Conservation (phyloP, 2,113 vertebrate genomes). For the Lamprologus sp. region DNA sequence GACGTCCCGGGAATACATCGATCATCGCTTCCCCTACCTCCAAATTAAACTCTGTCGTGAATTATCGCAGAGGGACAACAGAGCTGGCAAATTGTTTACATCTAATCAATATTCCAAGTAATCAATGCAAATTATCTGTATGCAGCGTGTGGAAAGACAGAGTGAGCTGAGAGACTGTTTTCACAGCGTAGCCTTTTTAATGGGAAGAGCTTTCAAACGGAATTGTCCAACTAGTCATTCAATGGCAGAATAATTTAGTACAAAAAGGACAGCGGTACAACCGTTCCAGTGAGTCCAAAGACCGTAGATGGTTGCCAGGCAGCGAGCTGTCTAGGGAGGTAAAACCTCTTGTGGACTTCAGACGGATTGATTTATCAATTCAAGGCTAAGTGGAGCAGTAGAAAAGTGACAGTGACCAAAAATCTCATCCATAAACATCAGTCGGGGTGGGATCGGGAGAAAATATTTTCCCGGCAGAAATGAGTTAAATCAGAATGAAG, state of each 20-base stretch:
- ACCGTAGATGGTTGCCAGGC: neutral
- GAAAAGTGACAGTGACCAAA: slow-evolving; percentile 37
- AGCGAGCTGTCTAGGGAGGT: neutral
- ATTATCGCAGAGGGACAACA: neutral
- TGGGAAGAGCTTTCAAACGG: slow-evolving; percentile 8
- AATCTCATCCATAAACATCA: slow-evolving; percentile 19
- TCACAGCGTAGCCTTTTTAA: slow-evolving; percentile 21
- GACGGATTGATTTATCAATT: slow-evolving; percentile 32
- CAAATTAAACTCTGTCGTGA: slow-evolving; percentile 5
- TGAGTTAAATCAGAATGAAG: neutral
- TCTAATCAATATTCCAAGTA: slow-evolving; percentile 16
- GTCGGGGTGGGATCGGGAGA: neutral
- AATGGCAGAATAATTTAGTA: slow-evolving; percentile 3
- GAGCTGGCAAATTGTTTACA: neutral
- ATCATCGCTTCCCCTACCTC: neutral
- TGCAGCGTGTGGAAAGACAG: neutral
- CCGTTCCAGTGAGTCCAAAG: neutral
- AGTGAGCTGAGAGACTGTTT: neutral
- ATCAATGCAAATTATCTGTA: slow-evolving; percentile 19
- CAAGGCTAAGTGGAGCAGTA: slow-evolving; percentile 24
- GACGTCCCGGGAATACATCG: neutral
- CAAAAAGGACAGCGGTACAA: neutral
- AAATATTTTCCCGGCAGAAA: neutral
- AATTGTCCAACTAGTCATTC: neutral
- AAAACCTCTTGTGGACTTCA: neutral